Conservation (phyloP, 2,888 invertebrate genomes). For the Tipula vernalis region DNA sequence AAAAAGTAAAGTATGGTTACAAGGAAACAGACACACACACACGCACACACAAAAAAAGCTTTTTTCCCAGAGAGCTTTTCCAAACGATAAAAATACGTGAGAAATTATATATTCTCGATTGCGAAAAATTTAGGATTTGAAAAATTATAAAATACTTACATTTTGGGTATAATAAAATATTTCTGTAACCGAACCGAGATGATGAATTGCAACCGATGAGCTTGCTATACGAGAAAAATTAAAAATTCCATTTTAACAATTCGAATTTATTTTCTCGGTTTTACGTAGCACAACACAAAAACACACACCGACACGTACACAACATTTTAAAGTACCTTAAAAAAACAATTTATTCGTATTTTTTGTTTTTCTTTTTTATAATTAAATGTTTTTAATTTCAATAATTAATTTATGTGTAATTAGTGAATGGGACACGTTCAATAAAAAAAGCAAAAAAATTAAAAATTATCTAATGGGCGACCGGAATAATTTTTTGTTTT, state of each 20-base stretch:
- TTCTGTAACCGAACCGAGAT: not conserved
- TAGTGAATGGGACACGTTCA: not conserved
- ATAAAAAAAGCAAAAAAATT: not conserved
- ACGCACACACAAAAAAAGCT: not conserved
- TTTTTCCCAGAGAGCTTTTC: not conserved
- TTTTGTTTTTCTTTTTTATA: not conserved
- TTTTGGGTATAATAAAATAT: not conserved
- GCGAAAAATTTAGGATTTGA: not conserved
- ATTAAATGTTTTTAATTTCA: not conserved
- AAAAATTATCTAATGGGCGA: not conserved
- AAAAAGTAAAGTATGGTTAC: not conserved
- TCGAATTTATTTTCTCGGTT: not conserved
- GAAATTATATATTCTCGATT: not conserved
- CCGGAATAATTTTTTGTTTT: not conserved
- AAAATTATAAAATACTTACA: not conserved
- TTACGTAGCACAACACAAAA: not conserved
- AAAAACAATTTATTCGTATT: not conserved
- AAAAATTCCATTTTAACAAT: not conserved
- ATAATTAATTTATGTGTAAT: not conserved
- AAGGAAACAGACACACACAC: not conserved
- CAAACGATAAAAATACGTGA: not conserved
- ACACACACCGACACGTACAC: not conserved
- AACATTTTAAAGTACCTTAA: not conserved
- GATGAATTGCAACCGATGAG: not conserved
- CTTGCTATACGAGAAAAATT: not conserved